A percentile compares a stretch with the other conserved stretches of the same genome.
phyloP scores from a whole-genome alignment of 2,888 invertebrate genomes.

The Hypselothyrea guttata region DNA sequence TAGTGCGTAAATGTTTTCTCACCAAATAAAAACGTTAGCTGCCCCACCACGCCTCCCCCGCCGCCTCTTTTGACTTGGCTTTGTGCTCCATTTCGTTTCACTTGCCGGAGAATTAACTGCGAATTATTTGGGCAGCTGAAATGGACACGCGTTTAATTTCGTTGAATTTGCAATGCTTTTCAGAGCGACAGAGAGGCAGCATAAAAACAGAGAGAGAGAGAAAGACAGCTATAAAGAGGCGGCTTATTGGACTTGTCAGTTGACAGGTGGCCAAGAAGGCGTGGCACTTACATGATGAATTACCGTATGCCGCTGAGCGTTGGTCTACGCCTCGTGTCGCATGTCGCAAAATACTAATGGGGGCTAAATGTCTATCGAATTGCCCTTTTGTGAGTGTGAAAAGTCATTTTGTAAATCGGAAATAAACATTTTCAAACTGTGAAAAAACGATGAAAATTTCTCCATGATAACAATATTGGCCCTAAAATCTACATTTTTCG shows the following conservation, averaged over 20 bases:
- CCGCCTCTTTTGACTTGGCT: conserved; percentile 34
- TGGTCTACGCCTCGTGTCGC: conserved; percentile 4
- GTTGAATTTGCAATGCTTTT: conserved; percentile 68
- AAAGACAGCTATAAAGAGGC: not conserved
- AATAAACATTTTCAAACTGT: too few species aligned
- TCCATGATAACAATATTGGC: too few species aligned
- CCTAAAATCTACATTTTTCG: too few species aligned
- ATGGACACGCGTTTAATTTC: conserved; percentile 64
- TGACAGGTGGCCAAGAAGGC: not conserved
- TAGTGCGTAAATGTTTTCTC: conserved; percentile 81
- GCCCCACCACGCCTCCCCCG: not conserved
- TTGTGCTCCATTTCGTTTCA: conserved; percentile 76
- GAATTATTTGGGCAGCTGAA: conserved; percentile 64
- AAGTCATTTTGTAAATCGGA: too few species aligned
- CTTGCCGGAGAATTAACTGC: conserved; percentile 78
- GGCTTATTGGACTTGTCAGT: too few species aligned
- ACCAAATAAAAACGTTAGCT: conserved; percentile 76
- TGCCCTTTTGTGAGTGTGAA: conserved; percentile 7
- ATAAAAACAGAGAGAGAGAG: not conserved
- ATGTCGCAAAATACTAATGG: conserved; percentile 29
- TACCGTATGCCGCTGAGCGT: conserved; percentile 4
- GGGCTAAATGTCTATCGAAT: conserved; percentile 25
- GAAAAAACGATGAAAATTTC: too few species aligned
- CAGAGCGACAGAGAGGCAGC: conserved; percentile 28
- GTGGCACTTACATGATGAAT: conserved; percentile 43